Conservation (phyloP, 2,888 invertebrate genomes). For the Spatulosminthurus flaviceps region DNA sequence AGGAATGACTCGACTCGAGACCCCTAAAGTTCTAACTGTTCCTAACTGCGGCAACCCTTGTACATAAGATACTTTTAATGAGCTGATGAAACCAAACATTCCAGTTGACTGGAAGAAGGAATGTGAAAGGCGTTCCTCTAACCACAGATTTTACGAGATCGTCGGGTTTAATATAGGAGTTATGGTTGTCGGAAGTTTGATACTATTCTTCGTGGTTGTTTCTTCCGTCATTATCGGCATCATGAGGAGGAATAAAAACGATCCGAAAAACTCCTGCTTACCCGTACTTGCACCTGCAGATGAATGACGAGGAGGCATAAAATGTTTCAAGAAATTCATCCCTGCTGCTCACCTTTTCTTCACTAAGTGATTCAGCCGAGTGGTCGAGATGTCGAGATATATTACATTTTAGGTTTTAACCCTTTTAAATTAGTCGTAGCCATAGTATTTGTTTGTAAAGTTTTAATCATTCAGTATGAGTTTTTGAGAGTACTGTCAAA, state of each 20-base stretch:
- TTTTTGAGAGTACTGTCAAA: no score
- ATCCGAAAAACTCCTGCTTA: constrained; percentile 52
- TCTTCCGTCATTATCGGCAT: constrained; percentile 40
- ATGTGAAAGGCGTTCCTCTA: no score
- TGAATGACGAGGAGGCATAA: constrained; percentile 61
- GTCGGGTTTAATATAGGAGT: no score
- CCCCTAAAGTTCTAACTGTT: constrained; percentile 70
- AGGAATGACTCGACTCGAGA: constrained; percentile 70
- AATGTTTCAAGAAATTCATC: not conserved
- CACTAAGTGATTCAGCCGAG: no score
- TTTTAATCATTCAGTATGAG: no score
- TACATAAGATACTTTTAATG: constrained; percentile 71
- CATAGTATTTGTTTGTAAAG: no score
- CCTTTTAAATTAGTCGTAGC: no score
- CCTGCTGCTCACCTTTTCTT: no score
- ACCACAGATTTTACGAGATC: no score
- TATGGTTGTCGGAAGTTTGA: constrained; percentile 5
- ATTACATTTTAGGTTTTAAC: no score
- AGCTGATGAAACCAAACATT: constrained; percentile 66
- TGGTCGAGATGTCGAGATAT: no score
- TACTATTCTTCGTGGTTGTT: constrained; percentile 15
- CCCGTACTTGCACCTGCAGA: constrained; percentile 62
- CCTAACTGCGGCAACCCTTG: constrained; percentile 75
- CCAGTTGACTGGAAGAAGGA: constrained; percentile 30
- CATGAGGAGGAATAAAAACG: constrained; percentile 38